phyloP scores from a whole-genome alignment of 2,888 invertebrate genomes.

The Therioaphis trifolii region DNA sequence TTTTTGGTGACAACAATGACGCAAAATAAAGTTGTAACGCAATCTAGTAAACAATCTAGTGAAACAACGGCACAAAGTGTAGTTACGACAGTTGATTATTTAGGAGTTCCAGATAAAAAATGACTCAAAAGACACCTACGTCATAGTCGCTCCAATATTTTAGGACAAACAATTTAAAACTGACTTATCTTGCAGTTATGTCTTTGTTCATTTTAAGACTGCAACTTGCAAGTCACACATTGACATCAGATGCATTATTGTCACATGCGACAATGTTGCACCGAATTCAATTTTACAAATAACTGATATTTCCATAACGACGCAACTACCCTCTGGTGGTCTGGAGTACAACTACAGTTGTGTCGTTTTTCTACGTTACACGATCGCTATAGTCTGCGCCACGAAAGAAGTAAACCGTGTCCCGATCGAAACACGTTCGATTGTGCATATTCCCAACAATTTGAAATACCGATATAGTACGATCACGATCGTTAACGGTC shows the following conservation, averaged over 20 bases:
- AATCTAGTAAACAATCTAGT: neutral
- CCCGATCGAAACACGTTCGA: too few species aligned
- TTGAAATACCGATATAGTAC: too few species aligned
- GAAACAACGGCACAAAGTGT: neutral
- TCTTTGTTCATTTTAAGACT: neutral
- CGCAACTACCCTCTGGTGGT: constrained; percentile 1
- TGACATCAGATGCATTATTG: neutral
- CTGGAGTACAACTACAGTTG: neutral
- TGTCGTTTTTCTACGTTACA: neutral
- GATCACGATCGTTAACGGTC: too few species aligned
- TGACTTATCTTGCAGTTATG: constrained; percentile 2
- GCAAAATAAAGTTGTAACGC: neutral
- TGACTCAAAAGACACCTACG: constrained; percentile 3
- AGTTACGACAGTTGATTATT: constrained; percentile 7
- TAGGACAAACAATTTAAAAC: neutral
- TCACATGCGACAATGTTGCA: neutral
- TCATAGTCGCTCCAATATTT: neutral
- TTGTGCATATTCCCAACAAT: too few species aligned
- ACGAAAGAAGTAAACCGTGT: too few species aligned
- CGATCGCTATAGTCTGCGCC: neutral
- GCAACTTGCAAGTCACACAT: neutral
- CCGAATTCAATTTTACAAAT: neutral
- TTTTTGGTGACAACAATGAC: too few species aligned
- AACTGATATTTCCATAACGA: constrained; percentile 20
- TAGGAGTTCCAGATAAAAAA: constrained; percentile 1